phyloP scores from a whole-genome alignment of 2,888 invertebrate genomes.

The Caenorhabditis japonica region DNA sequence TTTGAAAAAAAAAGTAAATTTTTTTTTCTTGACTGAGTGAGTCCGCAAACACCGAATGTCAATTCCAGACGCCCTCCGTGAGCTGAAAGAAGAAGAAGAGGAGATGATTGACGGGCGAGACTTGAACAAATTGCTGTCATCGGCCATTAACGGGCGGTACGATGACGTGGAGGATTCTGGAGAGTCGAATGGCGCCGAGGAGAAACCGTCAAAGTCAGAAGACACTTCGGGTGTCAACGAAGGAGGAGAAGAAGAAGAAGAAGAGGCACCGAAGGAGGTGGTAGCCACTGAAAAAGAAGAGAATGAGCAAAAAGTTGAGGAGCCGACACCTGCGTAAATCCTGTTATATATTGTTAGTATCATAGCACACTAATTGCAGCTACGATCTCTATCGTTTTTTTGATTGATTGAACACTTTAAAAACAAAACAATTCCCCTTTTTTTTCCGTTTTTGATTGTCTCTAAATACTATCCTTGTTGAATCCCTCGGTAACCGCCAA shows the following conservation, averaged over 20 bases:
- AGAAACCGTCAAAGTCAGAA: neutral
- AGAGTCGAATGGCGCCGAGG: slow-evolving; percentile 28
- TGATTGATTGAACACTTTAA: slow-evolving; percentile 17
- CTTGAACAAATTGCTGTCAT: slow-evolving; percentile 49
- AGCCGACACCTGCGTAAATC: too few species aligned
- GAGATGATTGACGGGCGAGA: slow-evolving; percentile 36
- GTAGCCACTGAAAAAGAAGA: too few species aligned
- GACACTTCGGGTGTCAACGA: too few species aligned
- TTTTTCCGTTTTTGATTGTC: neutral
- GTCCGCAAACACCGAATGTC: neutral
- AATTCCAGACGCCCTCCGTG: slow-evolving; percentile 35
- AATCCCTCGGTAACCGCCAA: too few species aligned
- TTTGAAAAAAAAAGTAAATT: too few species aligned
- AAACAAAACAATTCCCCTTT: slow-evolving; percentile 1
- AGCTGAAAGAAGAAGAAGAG: slow-evolving; percentile 48
- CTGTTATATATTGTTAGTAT: too few species aligned
- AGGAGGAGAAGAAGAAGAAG: neutral
- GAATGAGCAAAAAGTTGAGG: too few species aligned
- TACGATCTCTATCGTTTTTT: slow-evolving; percentile 21
- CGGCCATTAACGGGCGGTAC: slow-evolving; percentile 46
- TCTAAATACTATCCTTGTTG: neutral
- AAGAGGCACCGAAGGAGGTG: neutral
- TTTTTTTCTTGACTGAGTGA: too few species aligned
- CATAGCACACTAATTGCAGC: slow-evolving; percentile 18
- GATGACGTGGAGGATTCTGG: slow-evolving; percentile 42